Evolutionary conservation across 2,797 vertebrate species (phyloP).

Genomic region (Myotis myotis): DNA sequence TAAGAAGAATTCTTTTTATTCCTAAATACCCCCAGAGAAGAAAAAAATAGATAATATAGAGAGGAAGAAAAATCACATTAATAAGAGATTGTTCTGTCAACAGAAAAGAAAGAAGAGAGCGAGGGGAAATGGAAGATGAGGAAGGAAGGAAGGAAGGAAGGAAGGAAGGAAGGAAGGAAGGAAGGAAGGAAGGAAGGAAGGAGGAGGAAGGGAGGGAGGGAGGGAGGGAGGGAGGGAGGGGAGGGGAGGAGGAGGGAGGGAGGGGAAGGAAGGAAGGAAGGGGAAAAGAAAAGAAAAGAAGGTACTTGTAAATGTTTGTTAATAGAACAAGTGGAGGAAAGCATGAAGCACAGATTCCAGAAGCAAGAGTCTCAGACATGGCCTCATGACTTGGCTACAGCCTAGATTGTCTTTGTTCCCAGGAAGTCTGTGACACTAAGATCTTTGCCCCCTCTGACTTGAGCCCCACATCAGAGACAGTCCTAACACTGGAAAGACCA

Average conservation of each 20-base stretch:
- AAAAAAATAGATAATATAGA: not conserved
- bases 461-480: not conserved
- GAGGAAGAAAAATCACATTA: conserved; percentile 40
- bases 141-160: fast-evolving
- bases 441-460: not conserved
- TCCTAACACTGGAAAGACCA: not conserved
- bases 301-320: not conserved
- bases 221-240: no score
- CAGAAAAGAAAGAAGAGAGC: not conserved
- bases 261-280: fast-evolving
- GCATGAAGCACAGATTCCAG: not conserved
- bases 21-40: not conserved
- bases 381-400: not conserved
- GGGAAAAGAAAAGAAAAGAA: not conserved
- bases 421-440: conserved; percentile 13
- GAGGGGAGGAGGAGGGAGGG: no score
- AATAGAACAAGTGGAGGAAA: not conserved
- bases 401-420: not conserved
- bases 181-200: fast-evolving
- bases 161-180: fast-evolving
- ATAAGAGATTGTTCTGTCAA: not conserved
- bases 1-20: conserved; percentile 32
- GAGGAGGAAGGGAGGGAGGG: no score
- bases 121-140: fast-evolving
- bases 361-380: not conserved